Evolutionary conservation across 2,113 vertebrate species (phyloP), one percentile per base, ranked within the genome.

Genomic region (Pungitius pungitius): DNA sequence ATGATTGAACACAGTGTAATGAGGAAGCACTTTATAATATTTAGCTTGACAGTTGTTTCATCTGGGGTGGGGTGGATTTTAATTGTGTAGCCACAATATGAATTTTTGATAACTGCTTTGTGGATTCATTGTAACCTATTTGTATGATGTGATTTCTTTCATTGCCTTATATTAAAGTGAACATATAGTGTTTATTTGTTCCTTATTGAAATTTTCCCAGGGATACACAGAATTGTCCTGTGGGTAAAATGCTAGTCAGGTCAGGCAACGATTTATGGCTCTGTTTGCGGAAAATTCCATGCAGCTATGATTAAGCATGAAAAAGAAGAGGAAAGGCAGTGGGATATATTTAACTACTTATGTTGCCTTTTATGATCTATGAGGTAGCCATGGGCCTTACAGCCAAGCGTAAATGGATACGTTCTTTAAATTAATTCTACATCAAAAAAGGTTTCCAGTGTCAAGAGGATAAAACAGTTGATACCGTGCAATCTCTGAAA

Each of bases 151-250:
- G 64, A 80, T 73, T 90, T 81, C 24, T 89, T 83, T 80, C 39
- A 73, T 86, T 81, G 84, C 85, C 88, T 90, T 91, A 88, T 80
- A 87, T 72, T 81, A 89, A 90, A 85, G 70, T 70, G 8, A 88
- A 81, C 17, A 6, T 52, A 57, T 81, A 27, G 69, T 54, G 22
- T 56, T 58, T 49, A 2, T 43, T 57, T 17, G 57, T 61, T 33
- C 7, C 20, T 10, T 35, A 4, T 24, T 73, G 13, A 58, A 37
- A 17, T 42, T 20, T 51, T 17, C 24, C 17, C 30, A 55, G 8
- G 47, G 3, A 57, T 47, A 33, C 8, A 47, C 43, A 0, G 37
- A 35, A 33, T 56, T 12, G 4, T 55, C 10, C 14, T 26, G 26
- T 45, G 22, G 15, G 33, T 40, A 20, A 33, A 37, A 12, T 1